These are phyloP conservation scores for Galaxias olidus DNA, from an alignment of 2,797 vertebrate genomes.

Conservation along the genomic window DNA sequence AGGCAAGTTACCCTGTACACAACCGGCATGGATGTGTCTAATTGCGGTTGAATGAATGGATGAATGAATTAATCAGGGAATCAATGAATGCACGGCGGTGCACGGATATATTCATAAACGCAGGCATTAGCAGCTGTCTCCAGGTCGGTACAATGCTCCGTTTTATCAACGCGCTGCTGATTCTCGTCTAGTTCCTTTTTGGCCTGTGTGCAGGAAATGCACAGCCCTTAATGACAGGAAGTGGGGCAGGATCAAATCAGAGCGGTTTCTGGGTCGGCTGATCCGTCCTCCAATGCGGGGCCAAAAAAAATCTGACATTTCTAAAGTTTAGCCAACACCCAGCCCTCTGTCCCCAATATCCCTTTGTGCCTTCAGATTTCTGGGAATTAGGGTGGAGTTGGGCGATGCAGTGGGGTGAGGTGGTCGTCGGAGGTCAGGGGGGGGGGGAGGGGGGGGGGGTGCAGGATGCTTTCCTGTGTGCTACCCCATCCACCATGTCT, in stretches of 20 bases:
- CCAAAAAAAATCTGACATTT: slow-evolving; percentile 51
- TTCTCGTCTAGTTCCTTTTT: slow-evolving; percentile 24
- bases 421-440: slow-evolving; percentile 5
- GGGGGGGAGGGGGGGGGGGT: slow-evolving; percentile 3
- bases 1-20: too few relatives aligned
- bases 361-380: neutral
- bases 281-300: slow-evolving; percentile 2
- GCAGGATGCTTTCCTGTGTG: slow-evolving; percentile 39
- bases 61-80: neutral
- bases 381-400: neutral
- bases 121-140: slow-evolving; percentile 39
- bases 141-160: slow-evolving; percentile 33
- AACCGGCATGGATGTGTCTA: too few relatives aligned
- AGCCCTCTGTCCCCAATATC: neutral
- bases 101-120: slow-evolving; percentile 62
- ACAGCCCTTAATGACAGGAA: slow-evolving; percentile 39
- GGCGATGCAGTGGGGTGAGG: neutral
- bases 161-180: slow-evolving; percentile 52
- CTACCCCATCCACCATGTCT: slow-evolving; percentile 50
- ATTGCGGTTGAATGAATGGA: too few relatives aligned
- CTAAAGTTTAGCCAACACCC: slow-evolving; percentile 31
- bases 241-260: slow-evolving; percentile 36
- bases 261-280: slow-evolving; percentile 33
- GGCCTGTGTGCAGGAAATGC: slow-evolving; percentile 42
- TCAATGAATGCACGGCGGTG: neutral